A percentile compares a stretch with the other conserved stretches of the same genome.
phyloP scores from a whole-genome alignment of 2,797 vertebrate genomes.

The Phyllotis vaccarum region DNA sequence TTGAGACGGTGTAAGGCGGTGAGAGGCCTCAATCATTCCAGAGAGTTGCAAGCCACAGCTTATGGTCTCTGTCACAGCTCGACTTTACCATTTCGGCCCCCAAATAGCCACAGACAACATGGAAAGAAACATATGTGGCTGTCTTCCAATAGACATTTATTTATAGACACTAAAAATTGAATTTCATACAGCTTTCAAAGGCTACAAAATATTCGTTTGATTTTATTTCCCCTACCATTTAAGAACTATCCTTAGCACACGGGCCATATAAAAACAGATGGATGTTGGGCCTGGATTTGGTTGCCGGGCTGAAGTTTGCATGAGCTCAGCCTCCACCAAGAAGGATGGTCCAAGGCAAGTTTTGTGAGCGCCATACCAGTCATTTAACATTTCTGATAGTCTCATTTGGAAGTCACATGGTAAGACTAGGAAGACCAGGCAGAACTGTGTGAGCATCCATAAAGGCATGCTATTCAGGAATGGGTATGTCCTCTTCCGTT shows the following conservation, averaged over 20 bases:
- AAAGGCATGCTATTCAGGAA: not conserved
- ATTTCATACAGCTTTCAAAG: not conserved
- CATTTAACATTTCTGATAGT: not conserved
- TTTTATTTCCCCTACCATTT: not conserved
- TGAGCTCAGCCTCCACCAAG: not conserved
- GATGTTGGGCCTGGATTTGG: not conserved
- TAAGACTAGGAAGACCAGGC: not conserved
- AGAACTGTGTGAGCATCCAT: not conserved
- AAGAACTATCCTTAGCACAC: not conserved
- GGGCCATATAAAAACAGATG: not conserved
- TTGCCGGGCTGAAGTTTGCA: not conserved
- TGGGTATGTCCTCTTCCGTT: not conserved
- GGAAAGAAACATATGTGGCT: not conserved
- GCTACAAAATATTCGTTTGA: not conserved
- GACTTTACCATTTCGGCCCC: accelerated
- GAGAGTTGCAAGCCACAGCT: not conserved
- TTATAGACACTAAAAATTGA: not conserved
- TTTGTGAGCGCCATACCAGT: not conserved
- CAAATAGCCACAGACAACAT: not conserved
- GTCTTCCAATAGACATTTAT: not conserved
- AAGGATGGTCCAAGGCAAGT: not conserved
- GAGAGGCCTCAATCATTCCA: not conserved
- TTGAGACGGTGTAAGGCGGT: not conserved
- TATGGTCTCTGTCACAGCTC: not conserved
- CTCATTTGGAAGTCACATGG: not conserved